Base-by-base conservation (phyloP, 2,797 vertebrate genomes). In the Sparus aurata region DNA sequence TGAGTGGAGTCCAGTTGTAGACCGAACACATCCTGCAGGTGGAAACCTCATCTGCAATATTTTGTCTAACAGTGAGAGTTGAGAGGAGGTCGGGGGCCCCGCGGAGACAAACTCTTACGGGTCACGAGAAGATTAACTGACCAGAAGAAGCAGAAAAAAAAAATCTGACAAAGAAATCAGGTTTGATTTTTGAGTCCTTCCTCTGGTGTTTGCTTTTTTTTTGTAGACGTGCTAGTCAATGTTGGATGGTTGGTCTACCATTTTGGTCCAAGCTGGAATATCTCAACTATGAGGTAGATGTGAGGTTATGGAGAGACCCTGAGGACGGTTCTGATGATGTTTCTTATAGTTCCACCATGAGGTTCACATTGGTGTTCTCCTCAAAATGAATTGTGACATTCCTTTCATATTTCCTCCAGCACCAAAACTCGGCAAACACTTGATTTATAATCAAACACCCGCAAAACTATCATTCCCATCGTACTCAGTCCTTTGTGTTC, bases 1-100 rank as follows among this genome's bases (percentile, higher is more conserved):
- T 63, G 61, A 82, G 58, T 50, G 74, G 77, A 50, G 78, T 15
- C 38, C 55, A 12, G 34, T 12, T 73, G 9, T 58, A 90, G 83
- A 84, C 77, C 69, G 82, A 89, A 89, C 82, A 85, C 54, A 75
- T 62, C 69, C 65, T 68, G 47, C 57, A 74, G 65, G 76, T 81
- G 84, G 83, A 85, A 86, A 82, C 59, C 38, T 67, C 66, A 25
- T n/a, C 57, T 73, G 23, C 75, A 87, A 84, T 67, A 49, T 80
- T 86, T 69, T 73, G 78, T 73, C 79, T 75, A 27, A 11, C 25
- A 12, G 22, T 43, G 20, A 63, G 41, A 67, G 46, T 59, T 11
- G 54, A 18, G 16, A 61, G 12, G 18, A 63, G 34, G 41, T 71
- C 17, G 12, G 13, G 34, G 50, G 38, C 30, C 23, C 57, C 34